These are phyloP conservation scores for Bubalus kerabau DNA, from an alignment of 2,113 vertebrate genomes.

Conservation along the genomic window DNA sequence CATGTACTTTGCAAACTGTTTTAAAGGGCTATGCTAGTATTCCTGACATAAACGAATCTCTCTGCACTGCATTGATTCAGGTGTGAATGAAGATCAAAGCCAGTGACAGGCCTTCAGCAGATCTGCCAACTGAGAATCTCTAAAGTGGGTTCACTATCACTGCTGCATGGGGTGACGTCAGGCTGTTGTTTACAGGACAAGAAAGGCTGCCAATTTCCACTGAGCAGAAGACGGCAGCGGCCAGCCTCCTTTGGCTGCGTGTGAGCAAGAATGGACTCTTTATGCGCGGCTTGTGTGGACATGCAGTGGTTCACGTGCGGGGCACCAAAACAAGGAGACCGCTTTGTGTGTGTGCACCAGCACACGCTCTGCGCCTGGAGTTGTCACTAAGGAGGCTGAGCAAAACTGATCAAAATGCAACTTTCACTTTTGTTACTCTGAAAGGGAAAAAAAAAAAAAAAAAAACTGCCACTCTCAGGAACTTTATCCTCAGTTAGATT, in stretches of 20 bases:
- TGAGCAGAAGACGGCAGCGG: constrained; percentile 71
- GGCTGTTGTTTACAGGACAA: constrained; percentile 79
- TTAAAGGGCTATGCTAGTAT: constrained; percentile 22
- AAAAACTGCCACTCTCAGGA: neutral
- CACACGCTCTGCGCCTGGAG: neutral
- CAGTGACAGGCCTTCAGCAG: constrained; percentile 74
- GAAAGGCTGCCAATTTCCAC: constrained; percentile 79
- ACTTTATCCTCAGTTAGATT: neutral
- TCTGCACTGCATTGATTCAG: constrained; percentile 63
- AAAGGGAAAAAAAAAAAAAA: neutral
- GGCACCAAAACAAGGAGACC: neutral
- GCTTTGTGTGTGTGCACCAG: neutral
- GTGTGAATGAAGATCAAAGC: constrained; percentile 74
- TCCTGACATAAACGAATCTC: constrained; percentile 71
- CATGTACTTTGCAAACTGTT: neutral
- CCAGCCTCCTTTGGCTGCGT: constrained; percentile 67
- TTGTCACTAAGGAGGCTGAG: neutral
- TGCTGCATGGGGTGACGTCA: constrained; percentile 70
- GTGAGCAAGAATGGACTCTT: constrained; percentile 68
- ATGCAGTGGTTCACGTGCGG: neutral
- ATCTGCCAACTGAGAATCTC: constrained; percentile 67
- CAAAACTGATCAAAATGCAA: constrained; percentile 28
- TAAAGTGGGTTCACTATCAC: constrained; percentile 66
- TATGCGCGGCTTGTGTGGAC: constrained; percentile 2
- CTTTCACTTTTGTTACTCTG: constrained; percentile 54